These are phyloP conservation scores for Indicator indicator DNA, from an alignment of 2,113 vertebrate species.

Conservation along the genomic window DNA sequence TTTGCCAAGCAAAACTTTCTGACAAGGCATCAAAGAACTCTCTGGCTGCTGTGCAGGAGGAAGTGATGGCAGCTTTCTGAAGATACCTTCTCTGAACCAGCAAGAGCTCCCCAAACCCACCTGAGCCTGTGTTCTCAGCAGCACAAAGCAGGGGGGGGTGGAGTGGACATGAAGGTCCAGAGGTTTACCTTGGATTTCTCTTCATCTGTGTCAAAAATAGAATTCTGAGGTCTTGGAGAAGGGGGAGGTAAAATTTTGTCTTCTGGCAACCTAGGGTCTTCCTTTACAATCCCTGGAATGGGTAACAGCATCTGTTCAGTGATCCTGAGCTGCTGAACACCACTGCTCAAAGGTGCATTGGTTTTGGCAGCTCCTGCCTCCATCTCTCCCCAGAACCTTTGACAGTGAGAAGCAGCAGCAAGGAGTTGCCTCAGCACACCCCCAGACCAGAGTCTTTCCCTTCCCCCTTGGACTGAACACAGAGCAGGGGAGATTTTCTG, in stretches of 20 bases:
- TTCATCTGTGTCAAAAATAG: slow-evolving; percentile 88
- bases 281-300: slow-evolving; percentile 86
- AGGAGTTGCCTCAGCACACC: background rate
- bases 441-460: background rate
- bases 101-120: background rate
- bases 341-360: rapidly evolving
- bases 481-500: background rate
- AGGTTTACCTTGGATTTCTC: slow-evolving; percentile 88
- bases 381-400: background rate
- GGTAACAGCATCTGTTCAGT: background rate
- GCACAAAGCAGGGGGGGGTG: background rate
- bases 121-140: background rate
- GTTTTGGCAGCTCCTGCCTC: background rate
- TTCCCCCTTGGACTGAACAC: background rate
- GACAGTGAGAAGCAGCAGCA: background rate
- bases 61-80: background rate
- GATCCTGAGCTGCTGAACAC: background rate
- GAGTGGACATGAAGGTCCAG: background rate
- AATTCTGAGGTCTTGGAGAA: slow-evolving; percentile 81
- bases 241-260: slow-evolving; percentile 84
- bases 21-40: background rate
- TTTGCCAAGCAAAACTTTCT: background rate
- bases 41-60: background rate
- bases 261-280: slow-evolving; percentile 85
- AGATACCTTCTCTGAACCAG: background rate